These are phyloP conservation scores for Atta cephalotes DNA, from an alignment of 1,140 invertebrate species.

Conservation along the genomic window DNA sequence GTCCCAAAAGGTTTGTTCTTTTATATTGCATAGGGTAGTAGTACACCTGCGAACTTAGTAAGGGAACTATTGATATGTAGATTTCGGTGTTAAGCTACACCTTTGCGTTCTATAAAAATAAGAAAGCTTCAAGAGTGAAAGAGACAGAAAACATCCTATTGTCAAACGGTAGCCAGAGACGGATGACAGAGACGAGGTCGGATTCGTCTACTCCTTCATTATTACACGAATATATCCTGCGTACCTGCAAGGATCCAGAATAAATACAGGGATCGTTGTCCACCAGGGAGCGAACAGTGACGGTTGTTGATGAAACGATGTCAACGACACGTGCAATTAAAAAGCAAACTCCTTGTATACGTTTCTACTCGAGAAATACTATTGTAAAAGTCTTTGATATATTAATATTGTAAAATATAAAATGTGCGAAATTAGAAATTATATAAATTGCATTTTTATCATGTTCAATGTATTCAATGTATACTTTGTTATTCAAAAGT, in stretches of 20 bases:
- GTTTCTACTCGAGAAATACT: not conserved
- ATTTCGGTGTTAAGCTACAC: constrained; percentile 84
- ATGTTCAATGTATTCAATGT: not conserved
- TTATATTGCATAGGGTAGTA: constrained; percentile 81
- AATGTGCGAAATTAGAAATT: not conserved
- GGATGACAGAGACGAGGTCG: constrained; percentile 8
- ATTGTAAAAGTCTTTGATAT: constrained; percentile 1
- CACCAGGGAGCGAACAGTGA: constrained; percentile 30
- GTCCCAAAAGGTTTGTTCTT: constrained; percentile 80
- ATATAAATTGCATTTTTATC: not conserved
- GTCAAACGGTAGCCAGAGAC: constrained; percentile 42
- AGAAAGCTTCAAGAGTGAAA: constrained; percentile 66
- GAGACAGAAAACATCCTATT: constrained; percentile 65
- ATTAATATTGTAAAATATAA: not conserved
- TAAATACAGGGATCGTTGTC: not conserved
- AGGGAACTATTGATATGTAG: constrained; percentile 84
- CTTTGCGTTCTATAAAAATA: constrained; percentile 80
- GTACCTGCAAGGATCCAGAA: not conserved
- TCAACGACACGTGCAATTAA: constrained; percentile 54
- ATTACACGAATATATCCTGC: constrained; percentile 12
- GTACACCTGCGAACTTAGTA: constrained; percentile 84
- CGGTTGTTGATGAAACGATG: constrained; percentile 59
- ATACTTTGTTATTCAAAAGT: not conserved
- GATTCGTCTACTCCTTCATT: constrained; percentile 28
- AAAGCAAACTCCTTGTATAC: not conserved